These are phyloP conservation scores for Hiodon alosoides DNA, from an alignment of 2,113 vertebrate genomes.

Conservation along the genomic window DNA sequence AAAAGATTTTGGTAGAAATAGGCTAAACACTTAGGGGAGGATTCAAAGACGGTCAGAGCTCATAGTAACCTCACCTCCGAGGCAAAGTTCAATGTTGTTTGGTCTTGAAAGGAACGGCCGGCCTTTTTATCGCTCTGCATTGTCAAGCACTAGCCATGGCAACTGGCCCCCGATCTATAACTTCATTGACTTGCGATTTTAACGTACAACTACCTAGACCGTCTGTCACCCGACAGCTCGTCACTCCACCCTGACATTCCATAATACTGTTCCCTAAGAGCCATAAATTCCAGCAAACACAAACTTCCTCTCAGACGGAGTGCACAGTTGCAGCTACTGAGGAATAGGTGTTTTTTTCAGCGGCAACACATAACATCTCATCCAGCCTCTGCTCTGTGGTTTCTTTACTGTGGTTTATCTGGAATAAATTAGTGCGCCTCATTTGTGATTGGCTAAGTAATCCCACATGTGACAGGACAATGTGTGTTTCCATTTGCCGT, in stretches of 20 bases:
- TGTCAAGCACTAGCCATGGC: too few species aligned
- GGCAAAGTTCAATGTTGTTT: too few species aligned
- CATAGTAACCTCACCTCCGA: too few species aligned
- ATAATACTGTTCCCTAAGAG: background rate
- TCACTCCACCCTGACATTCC: background rate
- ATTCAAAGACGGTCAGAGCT: too few species aligned
- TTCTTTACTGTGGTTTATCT: constrained; percentile 1
- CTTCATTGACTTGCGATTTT: too few species aligned
- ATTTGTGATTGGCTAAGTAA: background rate
- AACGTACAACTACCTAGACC: too few species aligned
- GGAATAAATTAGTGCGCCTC: constrained; percentile 3
- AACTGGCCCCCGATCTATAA: too few species aligned
- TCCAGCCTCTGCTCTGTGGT: background rate
- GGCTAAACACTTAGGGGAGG: too few species aligned
- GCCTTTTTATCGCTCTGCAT: too few species aligned
- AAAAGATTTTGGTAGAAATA: too few species aligned
- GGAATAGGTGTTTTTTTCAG: background rate
- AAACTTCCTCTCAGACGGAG: background rate
- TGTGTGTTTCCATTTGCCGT: background rate
- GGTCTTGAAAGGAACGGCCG: too few species aligned
- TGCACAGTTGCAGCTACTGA: constrained; percentile 38
- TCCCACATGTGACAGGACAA: background rate
- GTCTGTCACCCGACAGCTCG: background rate
- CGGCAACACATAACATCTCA: background rate
- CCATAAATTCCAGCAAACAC: background rate